Base-by-base conservation (phyloP, 2,888 invertebrate species). In the Trissonchulus latispiculum region DNA sequence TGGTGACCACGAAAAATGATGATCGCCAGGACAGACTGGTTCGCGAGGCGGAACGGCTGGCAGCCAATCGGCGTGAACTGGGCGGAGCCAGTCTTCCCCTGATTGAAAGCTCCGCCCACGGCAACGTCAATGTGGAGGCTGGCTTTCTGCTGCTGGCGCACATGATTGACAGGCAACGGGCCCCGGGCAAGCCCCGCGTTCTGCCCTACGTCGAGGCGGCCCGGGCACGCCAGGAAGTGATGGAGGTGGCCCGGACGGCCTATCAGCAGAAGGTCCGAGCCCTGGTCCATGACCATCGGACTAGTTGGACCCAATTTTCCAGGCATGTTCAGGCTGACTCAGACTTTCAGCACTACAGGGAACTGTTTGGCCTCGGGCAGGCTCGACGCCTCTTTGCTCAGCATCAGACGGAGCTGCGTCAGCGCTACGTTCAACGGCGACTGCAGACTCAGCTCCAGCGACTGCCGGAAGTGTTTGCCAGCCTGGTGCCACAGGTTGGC, bases 1-100 rank as follows among this genome's bases (percentile, higher is more conserved):
- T 97, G 76, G 95, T 92, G 0, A 95, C 96, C 28, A 92, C 95
- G 0, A 97, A 97, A 86, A 92, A 94, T 84, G 97, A 97, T 82
- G 93, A 93, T 82, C 90, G 91, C 0, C 90, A 90, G 82, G 93
- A 93, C 79, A 88, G 90, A 36, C 80, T 79, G 67, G 89, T 92
- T 0, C 87, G 91, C 72, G 95, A 95, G 84, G 93, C 92, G 0
- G 94, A 95, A 81, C 90, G 90, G 79, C 86, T 97, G 76, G n/a
- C n/a, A n/a, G 89, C 94, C 36, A 89, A 89, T 81, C 88, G 93
- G 72, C 95, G 95, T 84, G 95, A 96, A 85, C 93, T 92, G 84
- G 93, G 93, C 82, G n/a, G 31, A 72, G 36, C 78, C 78, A 36
- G 74, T 73, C 91, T 96, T 79, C 90, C 91, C 1, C 86, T 96